These are phyloP conservation scores for Ceyx melanurus DNA, from an alignment of 2,113 vertebrate species.

Conservation along the genomic window DNA sequence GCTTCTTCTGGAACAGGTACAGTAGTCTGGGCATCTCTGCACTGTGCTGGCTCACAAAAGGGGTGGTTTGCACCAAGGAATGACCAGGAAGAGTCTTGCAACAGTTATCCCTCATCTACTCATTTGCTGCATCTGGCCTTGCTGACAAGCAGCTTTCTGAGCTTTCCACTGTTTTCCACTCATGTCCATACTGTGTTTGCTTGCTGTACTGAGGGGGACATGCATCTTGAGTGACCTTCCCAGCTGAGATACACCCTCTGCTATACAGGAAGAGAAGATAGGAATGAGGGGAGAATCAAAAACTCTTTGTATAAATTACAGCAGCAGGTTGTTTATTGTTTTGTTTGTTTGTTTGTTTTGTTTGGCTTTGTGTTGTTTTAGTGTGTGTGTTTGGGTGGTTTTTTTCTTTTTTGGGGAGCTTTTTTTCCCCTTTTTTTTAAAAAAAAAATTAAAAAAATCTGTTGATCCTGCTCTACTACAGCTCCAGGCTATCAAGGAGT, in stretches of 20 bases:
- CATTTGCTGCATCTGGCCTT: not conserved
- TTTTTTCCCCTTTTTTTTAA: not conserved
- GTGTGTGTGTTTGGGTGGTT: not conserved
- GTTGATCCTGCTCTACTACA: not conserved
- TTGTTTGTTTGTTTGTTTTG: no score
- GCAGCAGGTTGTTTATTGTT: not conserved
- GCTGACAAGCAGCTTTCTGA: not conserved
- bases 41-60: not conserved
- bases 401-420: not conserved
- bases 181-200: rapidly evolving
- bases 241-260: not conserved
- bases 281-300: not conserved
- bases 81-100: not conserved
- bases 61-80: not conserved
- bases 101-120: not conserved
- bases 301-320: not conserved
- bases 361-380: no score
- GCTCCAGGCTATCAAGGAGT: slow-evolving; percentile 24
- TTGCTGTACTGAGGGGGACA: not conserved
- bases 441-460: not conserved
- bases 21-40: not conserved
- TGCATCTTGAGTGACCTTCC: not conserved
- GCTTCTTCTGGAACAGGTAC: not conserved
- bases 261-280: not conserved
- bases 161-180: not conserved